phyloP scores from a whole-genome alignment of 2,797 vertebrate genomes.

The Crocodylus rhombifer region DNA sequence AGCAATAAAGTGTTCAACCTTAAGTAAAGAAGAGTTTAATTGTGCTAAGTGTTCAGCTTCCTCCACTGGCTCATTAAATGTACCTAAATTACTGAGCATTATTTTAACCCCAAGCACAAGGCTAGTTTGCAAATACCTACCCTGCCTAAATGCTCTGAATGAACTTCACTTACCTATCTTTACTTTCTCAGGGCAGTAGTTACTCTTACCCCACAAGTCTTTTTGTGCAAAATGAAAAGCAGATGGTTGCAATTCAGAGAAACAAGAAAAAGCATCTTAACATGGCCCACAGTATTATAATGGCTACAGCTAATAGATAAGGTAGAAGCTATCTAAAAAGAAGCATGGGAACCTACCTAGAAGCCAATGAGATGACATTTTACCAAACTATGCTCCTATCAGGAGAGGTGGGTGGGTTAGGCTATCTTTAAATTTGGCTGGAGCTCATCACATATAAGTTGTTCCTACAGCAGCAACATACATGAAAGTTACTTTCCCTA shows the following conservation, averaged over 20 bases:
- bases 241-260: neutral
- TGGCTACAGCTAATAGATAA: neutral
- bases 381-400: neutral
- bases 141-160: neutral
- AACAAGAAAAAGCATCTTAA: neutral
- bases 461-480: neutral
- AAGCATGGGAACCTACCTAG: fast-evolving
- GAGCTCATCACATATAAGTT: neutral
- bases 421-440: neutral
- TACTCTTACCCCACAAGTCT: neutral
- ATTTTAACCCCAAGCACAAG: fast-evolving
- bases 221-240: neutral
- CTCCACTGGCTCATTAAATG: neutral
- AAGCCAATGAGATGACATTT: fast-evolving
- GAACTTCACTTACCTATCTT: neutral
- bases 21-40: neutral
- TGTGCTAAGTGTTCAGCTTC: neutral
- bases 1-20: neutral
- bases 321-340: neutral
- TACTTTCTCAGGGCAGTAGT: neutral
- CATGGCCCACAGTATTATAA: fast-evolving
- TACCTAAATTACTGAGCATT: neutral
- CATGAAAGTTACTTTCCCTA: neutral
- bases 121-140: neutral
- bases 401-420: neutral